Conservation (phyloP, 64 coral and sea anemone species). For the Stylophora pistillata region DNA sequence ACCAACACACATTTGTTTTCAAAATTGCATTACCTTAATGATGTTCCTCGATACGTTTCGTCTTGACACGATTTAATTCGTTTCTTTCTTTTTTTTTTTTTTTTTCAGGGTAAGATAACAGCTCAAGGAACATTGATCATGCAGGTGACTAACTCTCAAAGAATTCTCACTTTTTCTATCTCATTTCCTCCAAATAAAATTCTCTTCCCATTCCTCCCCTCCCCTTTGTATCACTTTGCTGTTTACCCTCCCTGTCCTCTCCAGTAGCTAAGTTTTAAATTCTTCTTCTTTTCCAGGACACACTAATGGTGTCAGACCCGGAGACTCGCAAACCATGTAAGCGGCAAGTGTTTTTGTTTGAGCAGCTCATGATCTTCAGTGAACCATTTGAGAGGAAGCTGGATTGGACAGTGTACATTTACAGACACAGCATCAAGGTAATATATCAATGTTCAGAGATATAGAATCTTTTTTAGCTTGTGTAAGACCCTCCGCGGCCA, state of each 20-base stretch:
- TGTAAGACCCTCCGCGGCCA: too few species aligned
- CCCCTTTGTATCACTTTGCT: too few species aligned
- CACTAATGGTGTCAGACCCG: slow-evolving; percentile 69
- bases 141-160: slow-evolving; percentile 44
- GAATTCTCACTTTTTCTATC: background rate
- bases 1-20: background rate
- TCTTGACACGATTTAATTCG: background rate
- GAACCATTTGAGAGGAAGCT: slow-evolving; percentile 96
- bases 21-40: background rate
- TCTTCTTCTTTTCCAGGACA: slow-evolving; percentile 61
- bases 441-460: background rate
- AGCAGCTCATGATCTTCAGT: slow-evolving; percentile 97
- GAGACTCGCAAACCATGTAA: slow-evolving; percentile 86
- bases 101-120: slow-evolving; percentile 81
- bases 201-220: background rate
- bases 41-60: background rate
- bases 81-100: background rate
- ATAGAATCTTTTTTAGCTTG: too few species aligned
- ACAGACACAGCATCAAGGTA: slow-evolving; percentile 98
- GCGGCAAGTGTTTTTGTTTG: slow-evolving; percentile 93
- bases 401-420: slow-evolving; percentile 99
- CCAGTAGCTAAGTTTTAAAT: background rate
- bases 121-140: slow-evolving; percentile 93
- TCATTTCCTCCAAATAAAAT: background rate
- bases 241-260: background rate